Percentiles rank a stretch among this genome's conserved stretches.
These are phyloP conservation scores for Alethe castanea DNA, from an alignment of 2,113 vertebrate genomes.

Conservation along the genomic window DNA sequence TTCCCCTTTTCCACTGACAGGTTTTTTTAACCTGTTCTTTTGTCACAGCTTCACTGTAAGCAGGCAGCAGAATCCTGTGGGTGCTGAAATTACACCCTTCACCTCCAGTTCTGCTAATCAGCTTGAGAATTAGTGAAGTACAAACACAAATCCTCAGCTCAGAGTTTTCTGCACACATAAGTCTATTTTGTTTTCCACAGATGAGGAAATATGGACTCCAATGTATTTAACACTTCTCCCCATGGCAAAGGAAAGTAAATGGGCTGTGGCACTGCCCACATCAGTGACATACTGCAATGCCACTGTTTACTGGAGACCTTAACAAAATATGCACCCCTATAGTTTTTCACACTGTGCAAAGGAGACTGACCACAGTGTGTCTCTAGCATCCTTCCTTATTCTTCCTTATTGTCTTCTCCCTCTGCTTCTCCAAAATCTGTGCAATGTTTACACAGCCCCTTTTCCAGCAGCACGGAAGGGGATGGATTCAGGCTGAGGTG, in stretches of 20 bases:
- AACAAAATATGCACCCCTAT: not conserved
- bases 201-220: not conserved
- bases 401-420: not conserved
- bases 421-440: not conserved
- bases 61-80: not conserved
- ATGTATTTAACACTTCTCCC: not conserved
- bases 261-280: not conserved
- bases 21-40: not conserved
- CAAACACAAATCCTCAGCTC: not conserved
- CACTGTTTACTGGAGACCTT: not conserved
- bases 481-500: not conserved
- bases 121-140: not conserved
- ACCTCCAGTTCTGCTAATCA: not conserved
- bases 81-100: not conserved
- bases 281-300: not conserved
- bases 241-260: not conserved
- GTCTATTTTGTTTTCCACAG: not conserved
- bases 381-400: not conserved
- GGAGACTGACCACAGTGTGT: not conserved
- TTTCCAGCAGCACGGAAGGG: not conserved
- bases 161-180: not conserved
- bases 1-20: not conserved
- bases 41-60: not conserved
- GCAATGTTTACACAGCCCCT: not conserved
- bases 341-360: accelerated